A percentile compares a stretch with the other conserved stretches of the same genome.
Conservation (phyloP, 2,888 invertebrate genomes). For the Drosophila villosipedis region DNA sequence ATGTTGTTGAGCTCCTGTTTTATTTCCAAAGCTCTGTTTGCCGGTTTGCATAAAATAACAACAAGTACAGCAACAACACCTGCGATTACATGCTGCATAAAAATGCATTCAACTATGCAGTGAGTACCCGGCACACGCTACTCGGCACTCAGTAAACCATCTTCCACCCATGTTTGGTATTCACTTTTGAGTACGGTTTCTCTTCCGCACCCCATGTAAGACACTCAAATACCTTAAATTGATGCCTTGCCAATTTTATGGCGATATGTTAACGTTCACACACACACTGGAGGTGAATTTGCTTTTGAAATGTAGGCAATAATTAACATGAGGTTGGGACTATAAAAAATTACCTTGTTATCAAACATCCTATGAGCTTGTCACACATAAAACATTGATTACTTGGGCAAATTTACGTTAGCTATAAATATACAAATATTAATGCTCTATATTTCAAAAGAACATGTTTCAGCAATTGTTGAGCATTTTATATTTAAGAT, state of each 20-base stretch:
- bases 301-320: neutral
- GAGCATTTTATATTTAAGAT: neutral
- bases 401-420: no score
- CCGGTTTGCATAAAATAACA: slow-evolving; percentile 58
- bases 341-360: neutral
- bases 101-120: slow-evolving; percentile 56
- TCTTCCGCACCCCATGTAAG: neutral
- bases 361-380: neutral
- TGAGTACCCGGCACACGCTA: slow-evolving; percentile 9
- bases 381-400: neutral
- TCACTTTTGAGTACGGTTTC: slow-evolving; percentile 3
- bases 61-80: slow-evolving; percentile 26
- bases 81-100: slow-evolving; percentile 67
- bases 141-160: slow-evolving; percentile 1
- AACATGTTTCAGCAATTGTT: neutral
- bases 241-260: slow-evolving; percentile 28
- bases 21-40: slow-evolving; percentile 36
- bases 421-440: neutral
- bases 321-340: neutral
- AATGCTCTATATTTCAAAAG: neutral
- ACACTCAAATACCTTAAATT: neutral
- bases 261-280: slow-evolving; percentile 23
- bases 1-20: slow-evolving; percentile 27
- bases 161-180: neutral
- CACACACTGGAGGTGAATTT: neutral